Base-by-base conservation (phyloP, 2,888 invertebrate genomes). In the Subacronicta megacephala region DNA sequence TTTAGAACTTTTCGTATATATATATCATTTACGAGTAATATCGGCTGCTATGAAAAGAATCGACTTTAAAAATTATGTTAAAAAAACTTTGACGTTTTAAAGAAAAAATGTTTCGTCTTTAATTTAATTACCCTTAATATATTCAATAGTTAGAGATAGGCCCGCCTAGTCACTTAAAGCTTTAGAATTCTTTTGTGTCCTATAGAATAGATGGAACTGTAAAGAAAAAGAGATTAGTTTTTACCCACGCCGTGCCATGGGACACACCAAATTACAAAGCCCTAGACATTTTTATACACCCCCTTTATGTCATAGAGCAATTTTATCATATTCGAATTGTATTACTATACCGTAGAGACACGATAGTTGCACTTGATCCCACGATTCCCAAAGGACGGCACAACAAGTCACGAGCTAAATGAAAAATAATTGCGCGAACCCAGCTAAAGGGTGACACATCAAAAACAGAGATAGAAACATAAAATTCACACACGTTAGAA, bases 351-450 rank as follows among this genome's bases (percentile, higher is more conserved):
- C 78, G 62, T 72, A 71, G 84, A 85, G 85, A 83, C 53, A 13
- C 72, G 60, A 73, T 72, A 78, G 80, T 72, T 74, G 74, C 87
- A 88, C 89, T 92, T 90, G 90, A 88, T 87, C 87, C 87, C 85
- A 80, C 77, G 71, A 52, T 52, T 87, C 93, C 84, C 92, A 10
- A 7, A 87, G 86, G 93, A 88, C 78, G 63, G 52, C 71, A 84
- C 84, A 81, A 84, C 88, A 86, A 89, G 86, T 85, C 62, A 64
- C 57, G 59, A 56, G 85, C 88, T 93, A 92, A 93, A 94, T 93
- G 91, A 93, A 93, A 93, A 91, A 93, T 94, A 93, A 94, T 93
- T 90, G 90, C 83, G 78, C 72, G 77, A 72, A 57, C 60, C 55
- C 44, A 35, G 54, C 53, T 56, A 75, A 75, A 79, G 82, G 78